Conservation (phyloP, 2,797 vertebrate species). For the Halcyon chelicuti region DNA sequence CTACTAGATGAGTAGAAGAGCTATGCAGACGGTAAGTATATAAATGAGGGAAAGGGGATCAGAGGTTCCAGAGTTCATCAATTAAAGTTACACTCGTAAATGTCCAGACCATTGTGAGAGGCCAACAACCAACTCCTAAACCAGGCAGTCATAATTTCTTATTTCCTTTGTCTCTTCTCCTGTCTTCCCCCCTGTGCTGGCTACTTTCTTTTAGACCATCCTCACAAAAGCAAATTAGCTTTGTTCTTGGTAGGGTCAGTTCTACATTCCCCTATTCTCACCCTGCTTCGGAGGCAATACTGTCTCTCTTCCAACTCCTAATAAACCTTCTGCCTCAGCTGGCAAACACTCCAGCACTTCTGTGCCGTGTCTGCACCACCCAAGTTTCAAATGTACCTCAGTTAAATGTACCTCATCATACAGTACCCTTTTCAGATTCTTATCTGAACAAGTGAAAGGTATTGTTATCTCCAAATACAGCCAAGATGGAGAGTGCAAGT, state of each 20-base stretch:
- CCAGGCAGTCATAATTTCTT: neutral
- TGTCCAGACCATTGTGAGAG: neutral
- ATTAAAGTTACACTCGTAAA: neutral
- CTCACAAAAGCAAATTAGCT: neutral
- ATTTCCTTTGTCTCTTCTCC: neutral
- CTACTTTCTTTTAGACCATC: neutral
- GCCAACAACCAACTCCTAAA: neutral
- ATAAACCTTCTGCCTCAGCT: neutral
- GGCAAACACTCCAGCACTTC: neutral
- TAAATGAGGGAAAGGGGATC: neutral
- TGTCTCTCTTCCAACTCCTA: neutral
- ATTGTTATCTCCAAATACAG: neutral
- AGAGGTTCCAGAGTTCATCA: neutral
- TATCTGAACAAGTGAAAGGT: neutral
- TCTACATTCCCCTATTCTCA: neutral
- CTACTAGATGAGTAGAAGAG: neutral
- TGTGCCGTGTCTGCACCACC: neutral
- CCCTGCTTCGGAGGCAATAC: neutral
- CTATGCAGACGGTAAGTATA: neutral
- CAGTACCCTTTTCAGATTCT: neutral
- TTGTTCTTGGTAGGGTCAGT: neutral
- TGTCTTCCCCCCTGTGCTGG: neutral
- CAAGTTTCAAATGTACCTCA: neutral
- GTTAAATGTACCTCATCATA: neutral
- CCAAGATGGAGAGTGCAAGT: neutral